Conservation (phyloP, 2,797 vertebrate species). For the Hipposideros larvatus region DNA sequence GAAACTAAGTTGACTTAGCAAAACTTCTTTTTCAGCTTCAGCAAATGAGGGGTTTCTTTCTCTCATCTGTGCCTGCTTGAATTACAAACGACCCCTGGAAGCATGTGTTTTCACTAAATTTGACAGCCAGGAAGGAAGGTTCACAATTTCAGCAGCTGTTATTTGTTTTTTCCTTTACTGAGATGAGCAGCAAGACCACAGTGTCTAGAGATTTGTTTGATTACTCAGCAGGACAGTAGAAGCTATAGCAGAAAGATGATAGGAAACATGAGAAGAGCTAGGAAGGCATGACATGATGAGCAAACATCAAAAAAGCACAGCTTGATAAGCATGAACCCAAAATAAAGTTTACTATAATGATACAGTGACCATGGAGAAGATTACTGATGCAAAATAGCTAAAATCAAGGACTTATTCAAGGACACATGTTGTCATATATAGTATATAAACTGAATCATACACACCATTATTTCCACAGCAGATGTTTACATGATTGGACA, state of each 20-base stretch:
- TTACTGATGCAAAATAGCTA: slow-evolving; percentile 1
- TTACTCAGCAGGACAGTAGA: slow-evolving; percentile 77
- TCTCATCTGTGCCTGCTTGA: slow-evolving; percentile 64
- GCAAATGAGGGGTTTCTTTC: slow-evolving; percentile 75
- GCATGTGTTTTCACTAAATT: slow-evolving; percentile 84
- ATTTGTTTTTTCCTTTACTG: slow-evolving; percentile 73
- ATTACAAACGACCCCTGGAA: slow-evolving; percentile 78
- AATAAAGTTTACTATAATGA: slow-evolving; percentile 58
- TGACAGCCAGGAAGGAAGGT: slow-evolving; percentile 78
- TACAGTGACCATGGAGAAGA: slow-evolving; percentile 35
- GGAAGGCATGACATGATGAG: not conserved
- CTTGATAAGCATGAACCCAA: slow-evolving; percentile 50
- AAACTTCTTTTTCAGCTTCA: slow-evolving; percentile 71
- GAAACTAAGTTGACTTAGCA: slow-evolving; percentile 40
- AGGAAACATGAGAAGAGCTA: not conserved
- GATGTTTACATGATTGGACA: not conserved
- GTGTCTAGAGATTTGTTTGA: slow-evolving; percentile 78
- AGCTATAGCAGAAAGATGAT: slow-evolving; percentile 59
- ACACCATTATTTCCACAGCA: not conserved
- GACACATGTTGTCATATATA: not conserved
- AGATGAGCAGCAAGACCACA: slow-evolving; percentile 75
- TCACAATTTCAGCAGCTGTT: slow-evolving; percentile 83
- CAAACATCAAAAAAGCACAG: slow-evolving; percentile 21
- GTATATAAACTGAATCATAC: not conserved
- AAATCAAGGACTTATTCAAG: slow-evolving; percentile 20